A percentile compares a stretch with the other conserved stretches of the same genome.
These are phyloP conservation scores for Tolypeutes matacus DNA, from an alignment of 2,797 vertebrate genomes.

Conservation along the genomic window DNA sequence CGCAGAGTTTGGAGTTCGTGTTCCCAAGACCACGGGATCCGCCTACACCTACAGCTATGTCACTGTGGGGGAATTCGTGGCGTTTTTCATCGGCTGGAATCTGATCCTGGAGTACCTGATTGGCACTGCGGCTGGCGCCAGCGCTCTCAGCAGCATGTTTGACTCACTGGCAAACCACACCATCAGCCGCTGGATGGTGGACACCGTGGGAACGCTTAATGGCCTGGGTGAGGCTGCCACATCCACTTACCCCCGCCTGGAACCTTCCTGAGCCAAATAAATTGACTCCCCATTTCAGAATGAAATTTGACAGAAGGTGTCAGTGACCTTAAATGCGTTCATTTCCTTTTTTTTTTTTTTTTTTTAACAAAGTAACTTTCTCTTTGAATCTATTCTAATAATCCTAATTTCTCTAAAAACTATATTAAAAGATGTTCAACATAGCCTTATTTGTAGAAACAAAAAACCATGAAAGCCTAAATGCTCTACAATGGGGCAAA, in stretches of 20 bases:
- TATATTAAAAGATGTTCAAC: constrained; percentile 37
- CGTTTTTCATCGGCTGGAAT: constrained; percentile 99
- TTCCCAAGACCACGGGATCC: constrained; percentile 97
- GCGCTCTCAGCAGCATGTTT: constrained; percentile 98
- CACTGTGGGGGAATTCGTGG: constrained; percentile 97
- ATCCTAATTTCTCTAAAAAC: constrained; percentile 7
- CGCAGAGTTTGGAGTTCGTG: constrained; percentile 97
- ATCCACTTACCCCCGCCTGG: neutral
- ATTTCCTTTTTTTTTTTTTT: neutral
- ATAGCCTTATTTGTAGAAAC: constrained; percentile 30
- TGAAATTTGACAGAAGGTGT: neutral
- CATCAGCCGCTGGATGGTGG: constrained; percentile 96
- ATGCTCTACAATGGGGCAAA: constrained; percentile 13
- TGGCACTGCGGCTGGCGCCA: constrained; percentile 95
- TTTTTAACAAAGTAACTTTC: no score
- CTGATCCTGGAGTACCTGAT: constrained; percentile 98
- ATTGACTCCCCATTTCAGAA: neutral
- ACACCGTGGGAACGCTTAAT: constrained; percentile 93
- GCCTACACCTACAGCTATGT: constrained; percentile 99
- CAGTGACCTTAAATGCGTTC: neutral
- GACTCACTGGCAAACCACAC: constrained; percentile 97
- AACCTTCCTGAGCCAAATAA: neutral
- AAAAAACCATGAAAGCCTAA: constrained; percentile 4
- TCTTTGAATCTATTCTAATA: neutral
- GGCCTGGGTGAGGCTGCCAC: constrained; percentile 92